Evolutionary conservation across 2,797 vertebrate genomes (phyloP), one percentile per base, ranked within the genome.

Genomic region (Ctenopoma multispine): DNA sequence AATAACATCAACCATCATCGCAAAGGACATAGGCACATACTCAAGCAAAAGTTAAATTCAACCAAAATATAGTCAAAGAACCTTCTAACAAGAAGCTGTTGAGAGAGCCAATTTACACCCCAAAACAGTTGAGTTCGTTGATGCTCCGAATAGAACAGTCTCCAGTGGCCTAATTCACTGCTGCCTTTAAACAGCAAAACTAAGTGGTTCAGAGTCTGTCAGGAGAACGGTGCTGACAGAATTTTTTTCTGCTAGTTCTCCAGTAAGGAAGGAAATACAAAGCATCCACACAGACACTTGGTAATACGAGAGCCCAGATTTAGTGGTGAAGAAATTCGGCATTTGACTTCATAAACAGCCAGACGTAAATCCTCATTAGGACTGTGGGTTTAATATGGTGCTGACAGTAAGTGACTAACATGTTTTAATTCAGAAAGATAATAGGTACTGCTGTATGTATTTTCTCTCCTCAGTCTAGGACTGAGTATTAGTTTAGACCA

Each of bases 111-210:
- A 54, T 81, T 81, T 84, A 69, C 36, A 66, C 24, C 57, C 40
- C 38, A 24, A 59, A 85, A 76, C 75, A 65, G 63, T 86, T 68
- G 62, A 83, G 73, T 71, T 81, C 70, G 80, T 63, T 69, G 75
- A 75, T 77, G 82, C 70, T 67, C 75, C 82, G 69, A 78, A 70
- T 67, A 67, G 77, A 77, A 58, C 46, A 38, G 27, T 76, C 76
- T 87, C 77, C 69, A 49, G 49, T 61, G 84, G 63, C 63, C 59
- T 70, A 69, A 82, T 80, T 85, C 74, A 73, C 54, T 66, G 75
- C 74, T 72, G 59, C 76, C 74, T 48, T 79, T 73, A 77, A 88
- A 81, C 74, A 53, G 57, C 59, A 80, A 46, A 53, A 56, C 72
- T 69, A 72, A 84, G 65, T 77, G 62, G 15, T 54, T 76, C 56